These are phyloP conservation scores for Rhipidura dahli DNA, from an alignment of 2,113 vertebrate genomes.

Conservation along the genomic window DNA sequence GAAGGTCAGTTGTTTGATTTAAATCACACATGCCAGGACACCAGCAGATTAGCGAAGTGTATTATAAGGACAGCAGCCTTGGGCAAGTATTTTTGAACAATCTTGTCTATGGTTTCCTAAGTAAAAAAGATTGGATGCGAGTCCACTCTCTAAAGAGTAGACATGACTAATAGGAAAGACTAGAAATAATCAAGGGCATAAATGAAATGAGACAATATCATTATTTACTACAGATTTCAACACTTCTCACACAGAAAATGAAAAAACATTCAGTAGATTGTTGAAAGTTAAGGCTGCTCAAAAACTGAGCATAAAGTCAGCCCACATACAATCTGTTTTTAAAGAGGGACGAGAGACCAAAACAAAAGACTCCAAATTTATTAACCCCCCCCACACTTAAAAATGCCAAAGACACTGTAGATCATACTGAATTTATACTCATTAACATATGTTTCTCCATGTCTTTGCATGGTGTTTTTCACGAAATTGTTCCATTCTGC, in stretches of 20 bases:
- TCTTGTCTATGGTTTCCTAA: not conserved
- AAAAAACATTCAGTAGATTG: not conserved
- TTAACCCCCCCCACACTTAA: not conserved
- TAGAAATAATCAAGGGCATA: not conserved
- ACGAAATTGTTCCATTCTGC: not conserved
- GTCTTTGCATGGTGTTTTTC: not conserved
- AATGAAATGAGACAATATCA: not conserved
- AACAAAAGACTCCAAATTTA: not conserved
- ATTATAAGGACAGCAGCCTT: not conserved
- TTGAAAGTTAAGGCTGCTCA: not conserved
- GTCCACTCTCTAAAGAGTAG: not conserved
- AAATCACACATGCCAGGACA: not conserved
- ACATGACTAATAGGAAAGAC: not conserved
- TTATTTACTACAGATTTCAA: not conserved
- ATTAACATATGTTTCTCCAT: not conserved
- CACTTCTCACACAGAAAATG: not conserved
- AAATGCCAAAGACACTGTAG: not conserved
- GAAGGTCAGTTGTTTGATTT: not conserved
- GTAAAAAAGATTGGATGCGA: not conserved
- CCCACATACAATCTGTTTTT: conserved; percentile 30
- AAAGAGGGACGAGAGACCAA: not conserved
- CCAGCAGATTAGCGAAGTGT: not conserved
- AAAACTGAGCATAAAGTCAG: not conserved
- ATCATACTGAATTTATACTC: not conserved
- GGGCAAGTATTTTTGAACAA: not conserved